phyloP scores from a whole-genome alignment of 2,113 vertebrate genomes.

The Hippocampus abdominalis region DNA sequence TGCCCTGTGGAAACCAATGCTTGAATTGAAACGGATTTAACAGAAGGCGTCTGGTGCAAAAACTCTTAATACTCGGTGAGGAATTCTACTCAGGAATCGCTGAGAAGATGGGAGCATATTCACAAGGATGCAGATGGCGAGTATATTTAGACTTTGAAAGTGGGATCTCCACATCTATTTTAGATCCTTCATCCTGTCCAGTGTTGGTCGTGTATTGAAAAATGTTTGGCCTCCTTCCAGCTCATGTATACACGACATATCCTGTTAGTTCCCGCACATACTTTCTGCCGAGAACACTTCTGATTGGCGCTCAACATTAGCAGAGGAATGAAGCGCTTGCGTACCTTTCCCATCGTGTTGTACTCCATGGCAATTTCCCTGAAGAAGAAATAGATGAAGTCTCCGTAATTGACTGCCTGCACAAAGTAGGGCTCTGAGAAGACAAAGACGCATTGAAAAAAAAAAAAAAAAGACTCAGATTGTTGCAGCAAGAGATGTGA shows the following conservation, averaged over 20 bases:
- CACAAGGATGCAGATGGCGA: conserved; percentile 26
- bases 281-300: conserved; percentile 62
- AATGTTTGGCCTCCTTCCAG: conserved; percentile 45
- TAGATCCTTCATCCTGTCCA: conserved; percentile 53
- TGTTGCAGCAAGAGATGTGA: conserved; percentile 36
- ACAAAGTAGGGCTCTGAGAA: conserved; percentile 92
- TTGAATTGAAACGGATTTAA: conserved; percentile 39
- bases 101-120: conserved; percentile 15
- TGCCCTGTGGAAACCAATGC: background rate
- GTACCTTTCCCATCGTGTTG: conserved; percentile 99
- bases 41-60: conserved; percentile 26
- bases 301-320: conserved; percentile 57
- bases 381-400: conserved; percentile 99
- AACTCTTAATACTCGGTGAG: conserved; percentile 26
- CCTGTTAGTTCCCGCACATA: conserved; percentile 67
- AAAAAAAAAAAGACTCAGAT: conserved; percentile 36
- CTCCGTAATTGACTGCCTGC: conserved; percentile 90
- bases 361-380: conserved; percentile 98
- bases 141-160: conserved; percentile 61
- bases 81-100: conserved; percentile 37
- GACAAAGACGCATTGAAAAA: conserved; percentile 22
- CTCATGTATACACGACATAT: conserved; percentile 56
- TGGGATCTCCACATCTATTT: conserved; percentile 62
- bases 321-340: conserved; percentile 19
- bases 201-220: conserved; percentile 55